Evolutionary conservation across 37 sponge, comb jelly and placozoan species (phyloP).

Genomic region (Haliclona indistincta): DNA sequence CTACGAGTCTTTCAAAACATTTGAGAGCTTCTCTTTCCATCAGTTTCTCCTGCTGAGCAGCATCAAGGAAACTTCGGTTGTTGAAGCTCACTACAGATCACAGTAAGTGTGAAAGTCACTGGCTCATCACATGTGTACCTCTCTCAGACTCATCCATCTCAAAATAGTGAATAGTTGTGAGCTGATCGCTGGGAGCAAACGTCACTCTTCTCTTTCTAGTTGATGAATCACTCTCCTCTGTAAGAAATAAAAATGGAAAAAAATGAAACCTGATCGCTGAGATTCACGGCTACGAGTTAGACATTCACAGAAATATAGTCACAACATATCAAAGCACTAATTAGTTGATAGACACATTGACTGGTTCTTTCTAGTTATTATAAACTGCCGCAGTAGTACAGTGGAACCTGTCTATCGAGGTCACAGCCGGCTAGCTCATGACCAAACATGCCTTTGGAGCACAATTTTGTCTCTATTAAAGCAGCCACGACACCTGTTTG

Average conservation of each 20-base stretch:
- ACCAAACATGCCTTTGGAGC: neutral
- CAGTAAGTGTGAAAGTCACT: neutral
- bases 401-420: no score
- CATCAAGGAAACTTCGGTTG: slow-evolving; percentile 61
- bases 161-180: slow-evolving; percentile 60
- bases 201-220: slow-evolving; percentile 72
- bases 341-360: no score
- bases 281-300: no score
- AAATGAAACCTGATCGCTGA: no score
- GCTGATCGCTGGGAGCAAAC: slow-evolving; percentile 58
- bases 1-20: slow-evolving; percentile 63
- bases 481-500: neutral
- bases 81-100: neutral
- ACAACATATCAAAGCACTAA: no score
- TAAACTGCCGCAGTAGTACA: no score
- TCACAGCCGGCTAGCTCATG: no score
- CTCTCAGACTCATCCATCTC: slow-evolving; percentile 83
- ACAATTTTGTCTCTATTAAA: neutral
- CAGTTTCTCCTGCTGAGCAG: slow-evolving; percentile 74
- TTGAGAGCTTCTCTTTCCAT: slow-evolving; percentile 67
- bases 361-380: no score
- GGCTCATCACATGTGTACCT: slow-evolving; percentile 33
- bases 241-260: no score
- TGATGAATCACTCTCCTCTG: no score
- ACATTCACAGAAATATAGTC: no score